Percentiles rank a stretch among this genome's conserved stretches.
Evolutionary conservation across 2,888 invertebrate genomes (phyloP).

Genomic region (Microchrysa polita): DNA sequence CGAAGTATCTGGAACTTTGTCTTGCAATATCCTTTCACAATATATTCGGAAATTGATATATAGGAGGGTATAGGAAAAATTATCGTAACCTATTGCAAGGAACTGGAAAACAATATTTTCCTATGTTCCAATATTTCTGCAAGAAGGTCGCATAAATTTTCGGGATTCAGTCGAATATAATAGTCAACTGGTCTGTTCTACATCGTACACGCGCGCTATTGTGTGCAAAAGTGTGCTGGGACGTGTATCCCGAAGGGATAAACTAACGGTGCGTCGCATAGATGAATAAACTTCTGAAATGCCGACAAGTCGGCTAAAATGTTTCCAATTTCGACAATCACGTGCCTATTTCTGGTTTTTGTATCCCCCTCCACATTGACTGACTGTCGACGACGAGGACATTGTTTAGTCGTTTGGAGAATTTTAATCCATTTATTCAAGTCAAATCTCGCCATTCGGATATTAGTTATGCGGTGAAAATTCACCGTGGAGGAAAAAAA

Average conservation of each 20-base stretch:
- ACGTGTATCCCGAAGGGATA: too few relatives aligned
- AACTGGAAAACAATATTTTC: slow-evolving; percentile 9
- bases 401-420: too few relatives aligned
- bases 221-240: too few relatives aligned
- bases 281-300: slow-evolving; percentile 1
- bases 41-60: slow-evolving; percentile 1
- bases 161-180: too few relatives aligned
- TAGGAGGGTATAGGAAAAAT: background rate
- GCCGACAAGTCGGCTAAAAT: background rate
- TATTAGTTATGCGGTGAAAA: slow-evolving; percentile 2
- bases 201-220: too few relatives aligned
- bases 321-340: background rate
- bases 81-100: background rate
- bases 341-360: background rate
- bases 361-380: background rate
- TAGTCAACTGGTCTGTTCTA: background rate
- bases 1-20: background rate
- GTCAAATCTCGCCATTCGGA: slow-evolving; percentile 2
- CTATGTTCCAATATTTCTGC: background rate
- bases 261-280: too few relatives aligned
- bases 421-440: slow-evolving; percentile 1
- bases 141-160: background rate
- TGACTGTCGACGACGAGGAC: too few relatives aligned
- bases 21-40: slow-evolving; percentile 4
- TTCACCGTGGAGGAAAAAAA: slow-evolving; percentile 15